Conservation (phyloP, 1,140 invertebrate genomes). For the Drosophila albomicans region DNA sequence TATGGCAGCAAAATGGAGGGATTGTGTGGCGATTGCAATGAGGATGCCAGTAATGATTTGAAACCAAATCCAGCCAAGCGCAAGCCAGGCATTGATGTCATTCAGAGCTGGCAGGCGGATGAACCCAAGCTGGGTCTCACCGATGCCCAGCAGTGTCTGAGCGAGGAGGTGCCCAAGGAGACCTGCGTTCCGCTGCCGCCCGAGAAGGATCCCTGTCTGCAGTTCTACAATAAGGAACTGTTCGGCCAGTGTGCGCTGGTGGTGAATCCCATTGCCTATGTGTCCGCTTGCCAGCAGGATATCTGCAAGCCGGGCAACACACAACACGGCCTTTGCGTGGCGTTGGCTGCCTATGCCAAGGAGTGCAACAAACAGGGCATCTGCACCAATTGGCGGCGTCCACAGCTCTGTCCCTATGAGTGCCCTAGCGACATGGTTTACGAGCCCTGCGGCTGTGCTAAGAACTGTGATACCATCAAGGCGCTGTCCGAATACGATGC, state of each 20-base stretch:
- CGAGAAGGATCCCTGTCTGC: slow-evolving; percentile 88
- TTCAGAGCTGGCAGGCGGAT: slow-evolving; percentile 87
- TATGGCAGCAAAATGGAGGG: slow-evolving; percentile 91
- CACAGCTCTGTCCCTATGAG: slow-evolving; percentile 87
- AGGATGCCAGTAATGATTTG: slow-evolving; percentile 88
- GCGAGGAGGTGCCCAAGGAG: slow-evolving; percentile 80
- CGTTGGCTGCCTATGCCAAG: slow-evolving; percentile 90
- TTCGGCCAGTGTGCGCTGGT: slow-evolving; percentile 91
- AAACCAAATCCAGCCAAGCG: slow-evolving; percentile 84
- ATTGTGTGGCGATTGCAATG: slow-evolving; percentile 92
- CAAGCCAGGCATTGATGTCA: slow-evolving; percentile 85
- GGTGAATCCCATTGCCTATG: slow-evolving; percentile 89
- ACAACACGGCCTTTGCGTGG: slow-evolving; percentile 87
- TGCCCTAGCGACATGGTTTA: slow-evolving; percentile 88
- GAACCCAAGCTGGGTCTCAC: slow-evolving; percentile 78
- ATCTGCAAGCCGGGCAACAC: slow-evolving; percentile 86
- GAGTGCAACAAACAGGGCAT: slow-evolving; percentile 89
- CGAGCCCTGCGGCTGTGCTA: slow-evolving; percentile 89
- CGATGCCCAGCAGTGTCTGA: slow-evolving; percentile 71
- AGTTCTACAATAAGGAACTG: slow-evolving; percentile 87
- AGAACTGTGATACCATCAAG: slow-evolving; percentile 88
- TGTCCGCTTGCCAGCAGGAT: slow-evolving; percentile 89
- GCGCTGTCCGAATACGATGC: slow-evolving; percentile 77
- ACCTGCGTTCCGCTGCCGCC: slow-evolving; percentile 86
- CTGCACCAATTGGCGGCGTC: slow-evolving; percentile 89